Conservation (phyloP, 2,113 vertebrate species). For the Archocentrus centrarchus region DNA sequence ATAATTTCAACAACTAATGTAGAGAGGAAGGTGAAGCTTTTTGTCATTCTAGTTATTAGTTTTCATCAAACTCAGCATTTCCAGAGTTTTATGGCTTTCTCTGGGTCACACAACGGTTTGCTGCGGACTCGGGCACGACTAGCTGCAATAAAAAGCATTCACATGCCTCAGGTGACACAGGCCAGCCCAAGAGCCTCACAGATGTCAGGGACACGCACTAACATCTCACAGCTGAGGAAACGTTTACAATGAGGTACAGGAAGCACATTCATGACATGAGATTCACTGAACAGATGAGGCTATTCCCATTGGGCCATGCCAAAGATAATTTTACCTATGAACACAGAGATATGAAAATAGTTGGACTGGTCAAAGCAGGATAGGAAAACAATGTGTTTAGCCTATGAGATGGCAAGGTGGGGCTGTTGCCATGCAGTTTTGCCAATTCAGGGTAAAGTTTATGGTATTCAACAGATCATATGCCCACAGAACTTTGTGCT, state of each 20-base stretch:
- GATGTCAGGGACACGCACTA: not conserved
- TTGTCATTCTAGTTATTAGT: not conserved
- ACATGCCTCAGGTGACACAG: conserved; percentile 3
- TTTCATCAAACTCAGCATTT: not conserved
- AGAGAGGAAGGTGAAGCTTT: conserved; percentile 9
- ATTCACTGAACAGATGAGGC: conserved; percentile 41
- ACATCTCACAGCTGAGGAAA: conserved; percentile 34
- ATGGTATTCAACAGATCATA: not conserved
- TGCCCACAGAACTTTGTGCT: not conserved
- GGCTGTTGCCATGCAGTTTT: conserved; percentile 55
- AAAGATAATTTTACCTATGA: conserved; percentile 25
- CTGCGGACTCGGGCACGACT: not conserved
- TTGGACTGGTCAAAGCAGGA: conserved; percentile 16
- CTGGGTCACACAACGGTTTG: not conserved
- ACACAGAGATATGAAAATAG: conserved; percentile 29
- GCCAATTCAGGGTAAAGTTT: conserved; percentile 20
- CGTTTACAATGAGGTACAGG: conserved; percentile 19
- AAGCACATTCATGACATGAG: not conserved
- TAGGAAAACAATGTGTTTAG: conserved; percentile 4
- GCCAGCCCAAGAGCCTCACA: not conserved
- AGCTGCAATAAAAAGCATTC: conserved; percentile 23
- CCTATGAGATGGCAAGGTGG: conserved; percentile 23
- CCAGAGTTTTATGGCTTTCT: conserved; percentile 6
- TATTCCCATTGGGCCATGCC: not conserved
- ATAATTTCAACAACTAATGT: not conserved